These are phyloP conservation scores for Aulostomus chinensis DNA, from an alignment of 2,797 vertebrate genomes.

Conservation along the genomic window DNA sequence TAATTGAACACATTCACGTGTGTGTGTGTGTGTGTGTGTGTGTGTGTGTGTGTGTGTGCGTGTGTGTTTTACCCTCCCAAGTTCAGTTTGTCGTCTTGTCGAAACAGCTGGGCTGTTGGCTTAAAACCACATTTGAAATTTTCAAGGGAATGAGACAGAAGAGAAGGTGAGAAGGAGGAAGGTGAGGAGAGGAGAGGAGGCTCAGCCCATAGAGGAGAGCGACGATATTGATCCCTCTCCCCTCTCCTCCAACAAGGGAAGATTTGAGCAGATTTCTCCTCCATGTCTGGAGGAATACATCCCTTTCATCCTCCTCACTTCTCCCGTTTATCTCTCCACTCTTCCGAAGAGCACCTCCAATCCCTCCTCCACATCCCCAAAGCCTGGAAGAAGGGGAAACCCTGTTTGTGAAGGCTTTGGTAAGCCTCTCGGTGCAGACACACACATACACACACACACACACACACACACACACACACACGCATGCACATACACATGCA, in stretches of 20 bases:
- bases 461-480: constrained; percentile 11
- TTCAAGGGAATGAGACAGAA: constrained; percentile 3
- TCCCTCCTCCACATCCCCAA: constrained; percentile 57
- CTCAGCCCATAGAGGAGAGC: constrained; percentile 51
- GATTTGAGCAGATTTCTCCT: constrained; percentile 75
- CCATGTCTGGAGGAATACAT: constrained; percentile 66
- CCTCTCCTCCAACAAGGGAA: constrained; percentile 72
- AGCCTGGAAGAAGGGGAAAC: constrained; percentile 56
- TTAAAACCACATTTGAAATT: constrained; percentile 15
- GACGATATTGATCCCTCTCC: constrained; percentile 53
- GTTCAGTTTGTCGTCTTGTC: not conserved
- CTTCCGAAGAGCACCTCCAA: constrained; percentile 64
- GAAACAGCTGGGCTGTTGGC: too few species aligned
- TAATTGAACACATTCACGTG: too few species aligned
- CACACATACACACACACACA: constrained; percentile 17
- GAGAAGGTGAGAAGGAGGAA: not conserved
- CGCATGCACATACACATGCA: too few species aligned
- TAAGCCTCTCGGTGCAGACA: constrained; percentile 50
- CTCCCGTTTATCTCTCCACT: constrained; percentile 71
- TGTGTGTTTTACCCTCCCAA: not conserved
- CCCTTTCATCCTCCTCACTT: constrained; percentile 70
- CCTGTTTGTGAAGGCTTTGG: constrained; percentile 59
- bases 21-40: too few species aligned
- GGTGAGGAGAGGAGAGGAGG: constrained; percentile 26
- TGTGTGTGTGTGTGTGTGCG: too few species aligned